Percentiles rank a stretch among this genome's conserved stretches.
Conservation (phyloP, 2,888 invertebrate genomes). For the Monoplex corrugatus region DNA sequence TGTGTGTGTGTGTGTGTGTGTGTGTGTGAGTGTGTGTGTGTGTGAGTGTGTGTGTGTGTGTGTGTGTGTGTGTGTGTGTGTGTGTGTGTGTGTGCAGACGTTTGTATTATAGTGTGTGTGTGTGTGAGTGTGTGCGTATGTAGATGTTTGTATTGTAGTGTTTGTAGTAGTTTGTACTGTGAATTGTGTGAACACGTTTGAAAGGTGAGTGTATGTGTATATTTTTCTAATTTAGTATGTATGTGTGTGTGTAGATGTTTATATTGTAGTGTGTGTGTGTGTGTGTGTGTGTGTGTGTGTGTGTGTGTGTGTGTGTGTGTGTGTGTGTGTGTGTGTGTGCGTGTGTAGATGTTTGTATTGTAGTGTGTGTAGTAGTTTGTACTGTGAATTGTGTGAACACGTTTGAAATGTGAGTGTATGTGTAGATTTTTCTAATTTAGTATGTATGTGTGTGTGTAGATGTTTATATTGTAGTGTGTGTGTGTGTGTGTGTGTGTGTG, state of each 20-base stretch:
- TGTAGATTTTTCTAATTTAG: too few species aligned
- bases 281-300: background rate
- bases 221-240: too few species aligned
- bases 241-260: slow-evolving; percentile 22
- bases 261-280: slow-evolving; percentile 22
- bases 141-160: too few species aligned
- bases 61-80: background rate
- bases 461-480: background rate
- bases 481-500: background rate
- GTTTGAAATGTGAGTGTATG: background rate
- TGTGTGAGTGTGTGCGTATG: too few species aligned
- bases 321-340: background rate
- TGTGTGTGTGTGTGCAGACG: too few species aligned
- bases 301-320: background rate
- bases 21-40: background rate
- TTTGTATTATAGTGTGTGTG: too few species aligned
- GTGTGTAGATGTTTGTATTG: too few species aligned
- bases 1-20: background rate
- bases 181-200: background rate
- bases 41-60: background rate
- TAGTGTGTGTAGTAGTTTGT: background rate
- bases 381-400: background rate
- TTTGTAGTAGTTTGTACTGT: background rate
- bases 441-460: slow-evolving; percentile 14
- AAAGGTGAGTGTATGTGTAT: background rate